These are phyloP conservation scores for Clamator glandarius DNA, from an alignment of 2,797 vertebrate genomes.

Conservation along the genomic window DNA sequence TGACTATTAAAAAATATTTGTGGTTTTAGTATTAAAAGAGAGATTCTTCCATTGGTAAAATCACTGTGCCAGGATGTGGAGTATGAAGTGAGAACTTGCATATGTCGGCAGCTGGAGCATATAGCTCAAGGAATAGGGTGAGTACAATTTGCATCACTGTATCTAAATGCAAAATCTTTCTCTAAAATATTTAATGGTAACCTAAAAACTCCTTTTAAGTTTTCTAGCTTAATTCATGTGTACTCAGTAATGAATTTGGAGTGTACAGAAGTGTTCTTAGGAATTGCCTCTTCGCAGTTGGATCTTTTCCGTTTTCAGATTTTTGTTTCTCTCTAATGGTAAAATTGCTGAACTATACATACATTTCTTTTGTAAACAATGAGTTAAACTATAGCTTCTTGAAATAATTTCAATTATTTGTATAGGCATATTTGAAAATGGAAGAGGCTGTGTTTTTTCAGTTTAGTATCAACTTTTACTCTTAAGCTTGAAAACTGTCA, in stretches of 20 bases:
- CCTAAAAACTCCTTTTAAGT: not conserved
- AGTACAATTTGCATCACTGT: slow-evolving; percentile 55
- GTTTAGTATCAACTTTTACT: not conserved
- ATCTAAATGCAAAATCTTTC: not conserved
- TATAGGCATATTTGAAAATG: not conserved
- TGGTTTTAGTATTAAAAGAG: slow-evolving; percentile 87
- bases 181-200: not conserved
- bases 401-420: not conserved
- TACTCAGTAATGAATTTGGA: not conserved
- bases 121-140: slow-evolving; percentile 91
- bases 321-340: not conserved
- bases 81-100: slow-evolving; percentile 91
- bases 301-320: not conserved
- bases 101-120: slow-evolving; percentile 92
- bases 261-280: not conserved
- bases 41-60: slow-evolving; percentile 90
- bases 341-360: not conserved
- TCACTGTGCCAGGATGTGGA: slow-evolving; percentile 92
- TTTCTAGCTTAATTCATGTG: not conserved
- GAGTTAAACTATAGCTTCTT: not conserved
- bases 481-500: not conserved
- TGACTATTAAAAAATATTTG: not conserved
- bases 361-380: not conserved
- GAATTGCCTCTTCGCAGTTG: not conserved
- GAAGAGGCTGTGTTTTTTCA: not conserved